Percentiles rank a stretch among this genome's conserved stretches.
Evolutionary conservation across 2,797 vertebrate species (phyloP).

Genomic region (Choloepus didactylus): DNA sequence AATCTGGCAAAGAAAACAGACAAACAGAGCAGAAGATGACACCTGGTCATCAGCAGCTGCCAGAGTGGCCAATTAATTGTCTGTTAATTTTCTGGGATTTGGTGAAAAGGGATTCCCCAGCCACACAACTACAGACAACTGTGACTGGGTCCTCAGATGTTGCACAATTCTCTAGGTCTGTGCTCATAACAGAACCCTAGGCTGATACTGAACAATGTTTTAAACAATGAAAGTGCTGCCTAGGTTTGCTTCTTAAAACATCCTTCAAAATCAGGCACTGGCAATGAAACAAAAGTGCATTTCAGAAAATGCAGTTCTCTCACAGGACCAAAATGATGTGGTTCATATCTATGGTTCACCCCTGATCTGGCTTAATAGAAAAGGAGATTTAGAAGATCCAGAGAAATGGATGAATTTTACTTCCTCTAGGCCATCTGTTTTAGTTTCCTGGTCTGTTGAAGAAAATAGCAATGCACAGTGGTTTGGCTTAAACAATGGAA

Average conservation of each 20-base stretch:
- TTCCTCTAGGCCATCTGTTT: background rate
- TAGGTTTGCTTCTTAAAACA: background rate
- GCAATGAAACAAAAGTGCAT: background rate
- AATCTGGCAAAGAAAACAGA: background rate
- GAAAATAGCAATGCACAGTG: too few species aligned
- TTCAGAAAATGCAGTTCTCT: background rate
- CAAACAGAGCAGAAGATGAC: background rate
- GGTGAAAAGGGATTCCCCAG: background rate
- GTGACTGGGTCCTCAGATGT: background rate
- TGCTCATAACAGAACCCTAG: background rate
- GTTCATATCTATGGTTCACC: background rate
- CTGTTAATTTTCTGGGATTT: background rate
- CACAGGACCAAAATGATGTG: background rate
- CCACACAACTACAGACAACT: background rate
- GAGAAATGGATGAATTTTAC: background rate
- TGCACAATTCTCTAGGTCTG: too few species aligned
- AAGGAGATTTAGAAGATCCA: background rate
- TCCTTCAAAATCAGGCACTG: background rate
- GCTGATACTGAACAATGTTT: background rate
- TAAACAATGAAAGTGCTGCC: background rate
- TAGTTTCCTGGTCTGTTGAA: too few species aligned
- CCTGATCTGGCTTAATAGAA: background rate
- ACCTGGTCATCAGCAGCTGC: background rate
- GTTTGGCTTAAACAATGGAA: too few species aligned
- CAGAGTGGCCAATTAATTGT: background rate